These are phyloP conservation scores for Parasteatoda lunata DNA, from an alignment of 2,888 invertebrate species.

Conservation along the genomic window DNA sequence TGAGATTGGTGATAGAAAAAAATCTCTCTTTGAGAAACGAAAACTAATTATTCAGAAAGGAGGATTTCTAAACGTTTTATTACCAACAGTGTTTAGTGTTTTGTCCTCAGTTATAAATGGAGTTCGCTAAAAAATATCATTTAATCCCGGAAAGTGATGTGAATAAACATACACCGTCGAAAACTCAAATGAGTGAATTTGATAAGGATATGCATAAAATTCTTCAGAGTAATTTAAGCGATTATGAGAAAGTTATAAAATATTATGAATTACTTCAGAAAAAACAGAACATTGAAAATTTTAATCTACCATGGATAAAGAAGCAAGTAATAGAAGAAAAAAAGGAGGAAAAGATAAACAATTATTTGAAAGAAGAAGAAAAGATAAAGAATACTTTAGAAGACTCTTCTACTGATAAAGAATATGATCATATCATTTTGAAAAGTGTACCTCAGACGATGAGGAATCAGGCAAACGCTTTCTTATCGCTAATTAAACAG, in stretches of 20 bases:
- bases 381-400: no score
- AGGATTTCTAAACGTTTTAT: not conserved
- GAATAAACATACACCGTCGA: not conserved
- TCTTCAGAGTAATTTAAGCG: not conserved
- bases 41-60: not conserved
- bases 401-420: no score
- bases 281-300: not conserved
- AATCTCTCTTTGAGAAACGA: not conserved
- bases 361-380: not conserved
- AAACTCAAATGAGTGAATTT: not conserved
- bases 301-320: not conserved
- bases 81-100: not conserved
- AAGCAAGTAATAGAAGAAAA: not conserved
- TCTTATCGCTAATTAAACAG: no score
- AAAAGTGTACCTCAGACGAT: no score
- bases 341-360: not conserved
- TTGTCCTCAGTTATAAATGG: constrained; percentile 4
- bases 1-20: not conserved
- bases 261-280: constrained; percentile 12
- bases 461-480: no score
- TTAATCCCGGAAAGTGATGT: not conserved
- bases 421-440: no score
- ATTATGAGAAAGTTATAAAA: not conserved
- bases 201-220: constrained; percentile 6
- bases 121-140: constrained; percentile 8